These are phyloP conservation scores for Aviceda subcristata DNA, from an alignment of 2,113 vertebrate species.

Conservation along the genomic window DNA sequence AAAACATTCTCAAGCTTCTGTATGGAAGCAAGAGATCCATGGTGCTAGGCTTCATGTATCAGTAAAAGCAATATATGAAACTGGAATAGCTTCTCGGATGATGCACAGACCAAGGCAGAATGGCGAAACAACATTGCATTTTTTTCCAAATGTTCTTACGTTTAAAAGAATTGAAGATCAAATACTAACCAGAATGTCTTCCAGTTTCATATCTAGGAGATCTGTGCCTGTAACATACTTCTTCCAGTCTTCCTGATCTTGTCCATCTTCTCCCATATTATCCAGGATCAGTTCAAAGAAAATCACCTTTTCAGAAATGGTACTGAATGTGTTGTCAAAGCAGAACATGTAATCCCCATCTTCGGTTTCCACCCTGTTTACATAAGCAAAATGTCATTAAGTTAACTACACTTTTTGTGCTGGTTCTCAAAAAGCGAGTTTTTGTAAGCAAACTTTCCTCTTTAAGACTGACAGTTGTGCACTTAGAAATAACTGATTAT, in stretches of 20 bases:
- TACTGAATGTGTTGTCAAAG: constrained; percentile 96
- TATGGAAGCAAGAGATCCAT: background rate
- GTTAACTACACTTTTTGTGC: background rate
- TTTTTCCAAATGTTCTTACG: background rate
- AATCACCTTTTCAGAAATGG: constrained; percentile 95
- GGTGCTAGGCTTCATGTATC: background rate
- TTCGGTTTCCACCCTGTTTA: constrained; percentile 87
- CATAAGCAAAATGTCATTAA: background rate
- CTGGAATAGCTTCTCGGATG: background rate
- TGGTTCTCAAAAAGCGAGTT: background rate
- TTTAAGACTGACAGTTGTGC: background rate
- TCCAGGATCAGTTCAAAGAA: constrained; percentile 98
- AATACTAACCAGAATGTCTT: constrained; percentile 91
- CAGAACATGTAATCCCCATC: constrained; percentile 98
- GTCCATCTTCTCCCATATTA: constrained; percentile 83
- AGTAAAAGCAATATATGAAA: background rate
- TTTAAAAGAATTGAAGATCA: background rate
- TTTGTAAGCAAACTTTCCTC: background rate
- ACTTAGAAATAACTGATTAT: background rate
- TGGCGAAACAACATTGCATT: background rate
- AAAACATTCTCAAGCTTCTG: background rate
- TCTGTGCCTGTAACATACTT: constrained; percentile 90
- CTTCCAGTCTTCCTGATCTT: constrained; percentile 90
- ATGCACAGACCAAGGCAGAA: background rate
- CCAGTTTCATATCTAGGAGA: constrained; percentile 93